phyloP scores from a whole-genome alignment of 2,113 vertebrate species.

The Pionites leucogaster region DNA sequence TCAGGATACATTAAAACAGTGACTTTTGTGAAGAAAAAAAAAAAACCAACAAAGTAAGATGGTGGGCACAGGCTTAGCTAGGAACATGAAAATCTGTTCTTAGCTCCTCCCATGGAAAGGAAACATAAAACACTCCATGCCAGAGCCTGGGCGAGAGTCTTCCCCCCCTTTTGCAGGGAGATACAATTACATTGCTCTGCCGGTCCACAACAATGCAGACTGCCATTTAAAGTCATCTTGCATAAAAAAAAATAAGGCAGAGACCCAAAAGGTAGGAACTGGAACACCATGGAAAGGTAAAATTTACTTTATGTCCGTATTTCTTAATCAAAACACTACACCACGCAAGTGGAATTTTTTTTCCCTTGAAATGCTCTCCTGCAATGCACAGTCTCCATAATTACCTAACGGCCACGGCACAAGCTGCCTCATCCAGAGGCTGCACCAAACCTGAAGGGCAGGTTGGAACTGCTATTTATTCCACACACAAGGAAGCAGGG shows the following conservation, averaged over 20 bases:
- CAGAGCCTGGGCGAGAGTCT: neutral
- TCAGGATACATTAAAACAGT: neutral
- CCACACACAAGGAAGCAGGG: neutral
- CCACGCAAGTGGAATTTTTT: neutral
- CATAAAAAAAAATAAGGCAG: neutral
- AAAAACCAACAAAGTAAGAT: neutral
- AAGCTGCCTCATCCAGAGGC: neutral
- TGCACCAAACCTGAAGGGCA: neutral
- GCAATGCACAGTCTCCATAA: neutral
- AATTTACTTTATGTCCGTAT: neutral
- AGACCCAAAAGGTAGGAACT: neutral
- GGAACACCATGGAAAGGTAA: neutral
- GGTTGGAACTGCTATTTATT: neutral
- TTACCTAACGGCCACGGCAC: neutral
- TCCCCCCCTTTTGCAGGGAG: neutral
- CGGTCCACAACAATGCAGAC: conserved; percentile 5
- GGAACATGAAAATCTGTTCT: neutral
- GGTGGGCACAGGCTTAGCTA: neutral
- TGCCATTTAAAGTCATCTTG: neutral
- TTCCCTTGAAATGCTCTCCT: neutral
- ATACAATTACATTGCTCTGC: conserved; percentile 23
- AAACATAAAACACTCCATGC: conserved; percentile 36
- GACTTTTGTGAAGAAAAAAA: neutral
- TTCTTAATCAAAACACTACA: neutral
- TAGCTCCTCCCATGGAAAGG: conserved; percentile 46